Evolutionary conservation across 2,113 vertebrate species (phyloP).

Genomic region (Camelus bactrianus): DNA sequence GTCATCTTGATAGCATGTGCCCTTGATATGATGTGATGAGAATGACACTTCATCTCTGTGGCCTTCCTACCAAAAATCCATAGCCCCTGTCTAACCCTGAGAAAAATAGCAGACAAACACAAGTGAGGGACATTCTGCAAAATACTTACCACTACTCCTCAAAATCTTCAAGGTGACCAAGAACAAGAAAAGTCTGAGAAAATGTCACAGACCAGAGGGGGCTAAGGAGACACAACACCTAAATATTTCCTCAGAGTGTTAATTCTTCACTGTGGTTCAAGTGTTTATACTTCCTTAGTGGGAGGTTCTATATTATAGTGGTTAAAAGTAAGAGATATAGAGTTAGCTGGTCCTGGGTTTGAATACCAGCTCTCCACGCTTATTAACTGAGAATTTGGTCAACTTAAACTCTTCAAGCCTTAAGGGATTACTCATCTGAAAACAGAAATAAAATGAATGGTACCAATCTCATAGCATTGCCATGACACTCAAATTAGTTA

Average conservation of each 20-base stretch:
- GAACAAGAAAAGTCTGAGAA: slow-evolving; percentile 28
- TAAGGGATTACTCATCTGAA: background rate
- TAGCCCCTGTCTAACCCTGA: background rate
- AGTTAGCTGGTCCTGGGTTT: background rate
- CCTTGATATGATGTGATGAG: background rate
- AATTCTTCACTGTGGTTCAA: slow-evolving; percentile 1
- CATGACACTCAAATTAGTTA: background rate
- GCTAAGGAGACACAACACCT: background rate
- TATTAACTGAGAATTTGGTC: background rate
- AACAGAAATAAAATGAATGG: background rate
- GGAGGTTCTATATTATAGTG: background rate
- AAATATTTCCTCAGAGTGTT: background rate
- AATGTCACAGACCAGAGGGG: background rate
- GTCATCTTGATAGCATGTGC: background rate
- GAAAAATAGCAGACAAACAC: background rate
- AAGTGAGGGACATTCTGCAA: background rate
- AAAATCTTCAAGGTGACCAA: background rate
- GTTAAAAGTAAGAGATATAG: background rate
- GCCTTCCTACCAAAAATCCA: background rate
- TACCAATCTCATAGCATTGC: background rate
- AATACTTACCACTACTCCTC: background rate
- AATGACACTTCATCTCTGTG: background rate
- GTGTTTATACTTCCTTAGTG: background rate
- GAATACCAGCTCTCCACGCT: background rate
- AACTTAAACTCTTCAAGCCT: slow-evolving; percentile 17